Base-by-base conservation (phyloP, 2,888 invertebrate species). In the Clivina fossor region DNA sequence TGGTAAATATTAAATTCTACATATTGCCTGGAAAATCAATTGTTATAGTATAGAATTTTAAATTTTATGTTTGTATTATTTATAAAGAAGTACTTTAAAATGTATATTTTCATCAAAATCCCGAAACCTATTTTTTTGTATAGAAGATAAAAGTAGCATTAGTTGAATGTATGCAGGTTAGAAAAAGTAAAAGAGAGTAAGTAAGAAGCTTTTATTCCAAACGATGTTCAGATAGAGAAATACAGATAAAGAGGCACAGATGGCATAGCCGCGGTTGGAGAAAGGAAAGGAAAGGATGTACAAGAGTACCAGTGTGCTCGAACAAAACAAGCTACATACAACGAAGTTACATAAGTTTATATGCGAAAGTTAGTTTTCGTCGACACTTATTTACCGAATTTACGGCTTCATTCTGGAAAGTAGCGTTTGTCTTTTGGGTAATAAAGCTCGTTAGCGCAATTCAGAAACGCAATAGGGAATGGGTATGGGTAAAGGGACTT, bases 391-490 rank as follows among this genome's bases (percentile, higher is more conserved):
- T 46, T 46, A 46, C 46, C 19, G 32, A 46, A 46, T 46, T 46
- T 46, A 28, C 32, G 46, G 46, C 30, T 46, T 32, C 32, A 46
- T 46, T 46, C 46, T 32, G 18, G 32, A 46, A 46, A 46, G 46
- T 46, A 32, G 46, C 46, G 46, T 46, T 43, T 46, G 46, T 46
- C 46, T 46, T 46, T 46, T 46, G 46, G 46, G 46, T 46, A 46
- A 46, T 46, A 46, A 46, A 46, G 32, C 46, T 46, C 46, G 46
- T 46, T 46, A 46, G 46, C 30, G 30, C 30, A 46, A 46, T 46
- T 46, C 28, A 20, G 19, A 24, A 32, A 19, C 18, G 33, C 13
- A 18, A 38, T 19, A 32, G 32, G n/a, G 46, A 18, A 28, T n/a
- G n/a, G n/a, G n/a, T n/a, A n/a, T n/a, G n/a, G n/a, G 28, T 18